phyloP scores from a whole-genome alignment of 2,888 invertebrate genomes.

The Cordilura impudica region DNA sequence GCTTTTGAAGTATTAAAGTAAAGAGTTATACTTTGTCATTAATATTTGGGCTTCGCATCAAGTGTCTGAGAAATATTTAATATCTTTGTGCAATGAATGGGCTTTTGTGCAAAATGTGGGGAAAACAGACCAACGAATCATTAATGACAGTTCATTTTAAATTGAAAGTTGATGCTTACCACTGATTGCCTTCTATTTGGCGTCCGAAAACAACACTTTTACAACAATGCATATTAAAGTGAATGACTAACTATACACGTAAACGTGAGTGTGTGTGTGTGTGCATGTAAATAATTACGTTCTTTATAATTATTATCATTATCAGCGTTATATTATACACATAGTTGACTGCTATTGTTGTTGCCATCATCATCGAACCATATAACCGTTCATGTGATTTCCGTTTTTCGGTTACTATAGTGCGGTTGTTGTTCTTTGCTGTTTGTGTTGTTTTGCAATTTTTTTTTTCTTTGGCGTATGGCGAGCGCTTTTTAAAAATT shows the following conservation, averaged over 20 bases:
- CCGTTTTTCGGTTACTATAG: conserved; percentile 14
- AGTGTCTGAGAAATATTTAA: not conserved
- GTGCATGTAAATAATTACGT: conserved; percentile 14
- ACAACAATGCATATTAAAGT: not conserved
- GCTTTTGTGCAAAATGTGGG: not conserved
- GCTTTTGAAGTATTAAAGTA: not conserved
- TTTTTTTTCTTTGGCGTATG: too few species aligned
- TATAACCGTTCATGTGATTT: conserved; percentile 47
- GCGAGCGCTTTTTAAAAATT: conserved; percentile 5
- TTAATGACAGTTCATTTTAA: conserved; percentile 52
- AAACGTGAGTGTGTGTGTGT: not conserved
- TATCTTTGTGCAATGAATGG: not conserved
- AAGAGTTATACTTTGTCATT: conserved; percentile 14
- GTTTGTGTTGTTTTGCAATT: not conserved
- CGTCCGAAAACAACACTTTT: not conserved
- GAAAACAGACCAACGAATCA: conserved; percentile 15
- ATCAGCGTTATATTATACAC: not conserved
- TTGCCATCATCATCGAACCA: conserved; percentile 31
- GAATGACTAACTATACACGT: not conserved
- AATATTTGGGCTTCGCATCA: not conserved
- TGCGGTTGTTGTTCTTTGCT: not conserved
- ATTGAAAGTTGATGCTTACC: conserved; percentile 40
- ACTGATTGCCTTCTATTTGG: conserved; percentile 42
- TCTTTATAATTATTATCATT: conserved; percentile 22
- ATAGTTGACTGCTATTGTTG: not conserved